These are phyloP conservation scores for Calidris pugnax DNA, from an alignment of 2,113 vertebrate genomes.

Conservation along the genomic window DNA sequence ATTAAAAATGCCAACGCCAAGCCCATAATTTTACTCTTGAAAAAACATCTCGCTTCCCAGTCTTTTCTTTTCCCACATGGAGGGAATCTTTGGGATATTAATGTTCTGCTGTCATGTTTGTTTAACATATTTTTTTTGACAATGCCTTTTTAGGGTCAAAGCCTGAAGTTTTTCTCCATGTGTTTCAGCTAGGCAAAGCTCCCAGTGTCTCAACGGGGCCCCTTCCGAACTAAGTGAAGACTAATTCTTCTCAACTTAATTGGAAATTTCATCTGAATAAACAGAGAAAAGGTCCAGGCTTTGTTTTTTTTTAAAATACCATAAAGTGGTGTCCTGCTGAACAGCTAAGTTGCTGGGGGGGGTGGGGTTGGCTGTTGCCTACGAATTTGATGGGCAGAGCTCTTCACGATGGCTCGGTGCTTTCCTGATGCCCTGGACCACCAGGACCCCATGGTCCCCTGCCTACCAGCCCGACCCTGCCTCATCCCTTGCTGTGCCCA, in stretches of 20 bases:
- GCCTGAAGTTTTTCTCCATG: conserved; percentile 39
- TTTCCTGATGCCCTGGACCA: background rate
- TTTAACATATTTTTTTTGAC: conserved; percentile 38
- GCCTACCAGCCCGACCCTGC: background rate
- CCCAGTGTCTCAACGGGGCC: background rate
- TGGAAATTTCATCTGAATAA: conserved; percentile 21
- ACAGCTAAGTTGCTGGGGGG: background rate
- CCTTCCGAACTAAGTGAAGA: background rate
- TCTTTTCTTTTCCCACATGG: conserved; percentile 6
- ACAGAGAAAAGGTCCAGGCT: background rate
- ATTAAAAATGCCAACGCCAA: conserved; percentile 3
- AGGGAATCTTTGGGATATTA: conserved; percentile 36
- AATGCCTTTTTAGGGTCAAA: conserved; percentile 46
- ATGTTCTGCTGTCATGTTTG: conserved; percentile 19
- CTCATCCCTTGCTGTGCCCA: background rate
- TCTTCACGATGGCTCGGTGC: background rate
- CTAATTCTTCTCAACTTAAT: conserved; percentile 21
- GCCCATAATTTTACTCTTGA: conserved; percentile 34
- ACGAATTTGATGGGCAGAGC: background rate
- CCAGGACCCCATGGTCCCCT: accelerated
- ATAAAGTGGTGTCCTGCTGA: background rate
- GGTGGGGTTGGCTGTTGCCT: background rate
- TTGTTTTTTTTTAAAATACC: background rate
- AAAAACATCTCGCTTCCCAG: conserved; percentile 5
- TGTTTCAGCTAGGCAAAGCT: conserved; percentile 31